A percentile compares a stretch with the other conserved stretches of the same genome.
phyloP scores from a whole-genome alignment of 1,140 invertebrate species.

The Gonatopus flavifemur region DNA sequence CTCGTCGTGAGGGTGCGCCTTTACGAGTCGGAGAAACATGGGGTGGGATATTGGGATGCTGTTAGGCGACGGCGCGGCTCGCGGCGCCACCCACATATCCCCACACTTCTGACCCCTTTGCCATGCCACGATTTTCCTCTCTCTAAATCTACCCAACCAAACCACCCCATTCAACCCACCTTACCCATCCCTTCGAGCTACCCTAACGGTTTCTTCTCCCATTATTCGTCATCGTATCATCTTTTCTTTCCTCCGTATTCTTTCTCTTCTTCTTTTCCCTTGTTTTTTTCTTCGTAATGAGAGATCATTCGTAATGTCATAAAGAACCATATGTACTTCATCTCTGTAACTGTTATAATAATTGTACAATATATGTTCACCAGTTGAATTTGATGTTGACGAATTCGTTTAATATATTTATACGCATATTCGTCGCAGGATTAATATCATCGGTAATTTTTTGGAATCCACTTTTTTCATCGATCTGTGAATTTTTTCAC shows the following conservation, averaged over 20 bases:
- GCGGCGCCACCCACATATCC: constrained; percentile 54
- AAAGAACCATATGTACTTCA: too few species aligned
- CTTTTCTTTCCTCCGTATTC: not conserved
- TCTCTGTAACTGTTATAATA: too few species aligned
- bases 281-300: not conserved
- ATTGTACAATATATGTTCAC: too few species aligned
- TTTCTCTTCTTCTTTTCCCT: not conserved
- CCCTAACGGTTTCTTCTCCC: constrained; percentile 7
- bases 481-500: too few species aligned
- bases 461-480: too few species aligned
- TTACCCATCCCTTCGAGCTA: not conserved
- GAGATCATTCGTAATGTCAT: too few species aligned
- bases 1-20: constrained; percentile 52
- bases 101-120: constrained; percentile 32
- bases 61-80: constrained; percentile 57
- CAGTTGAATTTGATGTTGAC: too few species aligned
- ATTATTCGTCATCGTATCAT: constrained; percentile 10
- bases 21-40: constrained; percentile 31
- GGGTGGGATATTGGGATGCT: constrained; percentile 50
- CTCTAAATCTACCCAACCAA: constrained; percentile 29
- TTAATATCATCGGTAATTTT: too few species aligned
- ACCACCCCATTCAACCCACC: constrained; percentile 1
- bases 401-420: too few species aligned
- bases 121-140: constrained; percentile 22
- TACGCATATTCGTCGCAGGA: too few species aligned